Base-by-base conservation (phyloP, 2,797 vertebrate genomes). In the Dipus sagitta region DNA sequence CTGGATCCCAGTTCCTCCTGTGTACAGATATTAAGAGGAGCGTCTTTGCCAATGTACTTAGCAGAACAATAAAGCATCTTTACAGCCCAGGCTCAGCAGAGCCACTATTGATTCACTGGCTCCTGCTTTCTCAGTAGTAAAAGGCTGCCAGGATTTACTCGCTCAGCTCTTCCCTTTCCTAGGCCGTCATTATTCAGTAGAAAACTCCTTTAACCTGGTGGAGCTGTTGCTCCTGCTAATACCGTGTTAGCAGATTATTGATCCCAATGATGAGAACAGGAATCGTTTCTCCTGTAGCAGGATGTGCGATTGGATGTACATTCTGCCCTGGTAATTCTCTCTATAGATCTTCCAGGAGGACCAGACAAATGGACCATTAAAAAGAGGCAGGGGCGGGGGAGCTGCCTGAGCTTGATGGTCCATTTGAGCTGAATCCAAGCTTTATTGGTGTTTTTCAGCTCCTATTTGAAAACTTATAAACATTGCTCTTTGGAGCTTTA, bases 61-160 rank as follows among this genome's bases (percentile, higher is more conserved):
- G 96, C 95, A 96, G 97, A 97, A 96, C 96, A 93, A 98, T 98
- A 98, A 98, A 98, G 75, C 93, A 98, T 98, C 96, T 98, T 98
- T 98, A 98, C 97, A 97, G 85, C 97, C 88, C 60, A 84, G 96
- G 87, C 97, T 98, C 97, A 97, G 97, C 74, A 97, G 95, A 95
- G 96, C 96, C 93, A 95, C 97, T 98, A 98, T 98, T 98, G 98
- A 98, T 98, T 98, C 98, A 97, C 97, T 98, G 96, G 97, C 96
- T 95, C 97, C 97, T 97, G 97, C 93, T 98, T 92, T 97, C 96
- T 98, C 98, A 96, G 97, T 97, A 98, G 97, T 97, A 98, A 98
- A 98, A 98, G 96, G 97, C 96, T 97, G 82, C 91, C 85, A 97
- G 95, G 96, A 98, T 98, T 98, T 98, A 98, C 97, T 98, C 58